phyloP scores from a whole-genome alignment of 2,888 invertebrate genomes.

The Mythimna impura region DNA sequence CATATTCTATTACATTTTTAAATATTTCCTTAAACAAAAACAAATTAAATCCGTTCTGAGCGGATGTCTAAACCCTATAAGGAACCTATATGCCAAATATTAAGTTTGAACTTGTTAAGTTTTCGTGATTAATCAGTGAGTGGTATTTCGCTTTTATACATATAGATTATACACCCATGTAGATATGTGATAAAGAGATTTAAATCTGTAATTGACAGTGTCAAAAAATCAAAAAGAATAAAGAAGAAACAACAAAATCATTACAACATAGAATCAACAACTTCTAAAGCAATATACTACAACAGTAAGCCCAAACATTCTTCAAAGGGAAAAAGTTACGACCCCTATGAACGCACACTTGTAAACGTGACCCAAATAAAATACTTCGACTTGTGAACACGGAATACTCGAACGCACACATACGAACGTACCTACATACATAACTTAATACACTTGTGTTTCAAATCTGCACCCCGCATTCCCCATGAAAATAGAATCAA shows the following conservation, averaged over 20 bases:
- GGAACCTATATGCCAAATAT: too few relatives aligned
- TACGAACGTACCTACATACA: slow-evolving; percentile 16
- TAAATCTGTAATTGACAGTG: neutral
- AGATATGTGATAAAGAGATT: too few relatives aligned
- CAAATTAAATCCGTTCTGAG: too few relatives aligned
- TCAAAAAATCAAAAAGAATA: neutral
- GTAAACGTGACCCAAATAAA: slow-evolving; percentile 56
- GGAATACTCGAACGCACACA: slow-evolving; percentile 30
- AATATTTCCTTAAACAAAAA: too few relatives aligned
- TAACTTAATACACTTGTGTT: slow-evolving; percentile 32
- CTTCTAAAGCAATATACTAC: slow-evolving; percentile 29
- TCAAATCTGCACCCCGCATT: slow-evolving; percentile 38
- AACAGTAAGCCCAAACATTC: slow-evolving; percentile 39
- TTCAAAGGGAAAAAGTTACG: slow-evolving; percentile 46
- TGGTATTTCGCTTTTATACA: too few relatives aligned
- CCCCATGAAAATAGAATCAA: slow-evolving; percentile 7
- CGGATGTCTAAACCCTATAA: too few relatives aligned
- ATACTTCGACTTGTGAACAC: slow-evolving; percentile 46
- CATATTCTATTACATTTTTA: too few relatives aligned
- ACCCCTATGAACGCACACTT: slow-evolving; percentile 41
- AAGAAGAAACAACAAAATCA: slow-evolving; percentile 9
- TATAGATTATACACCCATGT: too few relatives aligned
- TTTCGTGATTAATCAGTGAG: too few relatives aligned
- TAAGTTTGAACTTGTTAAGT: too few relatives aligned
- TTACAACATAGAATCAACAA: slow-evolving; percentile 25